Conservation (phyloP, 2,113 vertebrate species). For the Ceyx melanurus region DNA sequence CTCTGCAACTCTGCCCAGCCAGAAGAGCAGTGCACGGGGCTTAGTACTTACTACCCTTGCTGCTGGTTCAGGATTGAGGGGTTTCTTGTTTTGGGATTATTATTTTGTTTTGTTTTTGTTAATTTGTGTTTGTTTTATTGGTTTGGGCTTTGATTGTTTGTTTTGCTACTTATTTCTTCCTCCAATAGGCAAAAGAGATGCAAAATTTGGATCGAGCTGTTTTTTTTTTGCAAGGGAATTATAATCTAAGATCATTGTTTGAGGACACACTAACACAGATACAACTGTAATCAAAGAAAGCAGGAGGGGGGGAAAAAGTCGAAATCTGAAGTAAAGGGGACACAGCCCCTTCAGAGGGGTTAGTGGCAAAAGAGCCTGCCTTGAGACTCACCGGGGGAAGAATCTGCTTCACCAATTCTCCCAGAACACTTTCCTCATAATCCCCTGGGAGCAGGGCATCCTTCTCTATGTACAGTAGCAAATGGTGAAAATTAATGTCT, state of each 20-base stretch:
- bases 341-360: conserved; percentile 60
- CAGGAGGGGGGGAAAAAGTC: conserved; percentile 32
- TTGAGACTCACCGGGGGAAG: conserved; percentile 80
- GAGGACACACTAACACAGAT: conserved; percentile 62
- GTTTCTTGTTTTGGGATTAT: too few relatives aligned
- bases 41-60: conserved; percentile 23
- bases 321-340: conserved; percentile 65
- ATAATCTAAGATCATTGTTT: conserved; percentile 63
- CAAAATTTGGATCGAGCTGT: conserved; percentile 75
- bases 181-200: conserved; percentile 55
- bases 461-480: conserved; percentile 91
- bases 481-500: conserved; percentile 89
- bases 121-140: neutral
- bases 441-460: conserved; percentile 87
- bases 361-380: conserved; percentile 76
- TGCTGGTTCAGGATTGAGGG: conserved; percentile 10
- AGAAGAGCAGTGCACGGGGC: conserved; percentile 47
- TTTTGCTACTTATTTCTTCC: neutral
- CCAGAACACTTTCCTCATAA: conserved; percentile 83
- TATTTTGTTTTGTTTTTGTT: too few relatives aligned
- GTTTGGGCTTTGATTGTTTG: neutral
- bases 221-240: conserved; percentile 64
- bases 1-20: conserved; percentile 47
- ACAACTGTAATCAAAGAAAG: conserved; percentile 70
- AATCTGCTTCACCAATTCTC: conserved; percentile 85